These are phyloP conservation scores for Rhinella marina DNA, from an alignment of 2,797 vertebrate species.

Conservation along the genomic window DNA sequence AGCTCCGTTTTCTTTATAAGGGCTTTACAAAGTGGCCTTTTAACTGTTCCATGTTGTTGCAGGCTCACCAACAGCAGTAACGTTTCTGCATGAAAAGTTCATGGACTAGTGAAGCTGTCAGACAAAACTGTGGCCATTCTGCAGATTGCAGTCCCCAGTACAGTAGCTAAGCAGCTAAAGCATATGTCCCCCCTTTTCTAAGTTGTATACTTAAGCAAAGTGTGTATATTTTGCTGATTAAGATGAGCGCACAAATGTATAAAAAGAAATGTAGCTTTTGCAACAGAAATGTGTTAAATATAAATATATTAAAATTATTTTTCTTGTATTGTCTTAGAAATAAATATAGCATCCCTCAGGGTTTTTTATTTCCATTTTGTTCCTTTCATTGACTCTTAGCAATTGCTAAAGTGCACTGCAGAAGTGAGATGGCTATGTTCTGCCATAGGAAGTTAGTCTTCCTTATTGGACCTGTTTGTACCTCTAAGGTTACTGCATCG, in stretches of 20 bases:
- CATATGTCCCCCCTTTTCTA: conserved; percentile 17
- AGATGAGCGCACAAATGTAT: conserved; percentile 78
- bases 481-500: not conserved
- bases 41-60: conserved; percentile 46
- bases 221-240: conserved; percentile 78
- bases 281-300: conserved; percentile 68
- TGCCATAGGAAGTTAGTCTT: not conserved
- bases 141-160: conserved; percentile 28
- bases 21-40: conserved; percentile 57
- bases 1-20: conserved; percentile 41
- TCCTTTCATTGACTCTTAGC: conserved; percentile 57
- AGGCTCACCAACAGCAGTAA: not conserved
- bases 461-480: not conserved
- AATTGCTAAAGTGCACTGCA: conserved; percentile 33
- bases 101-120: conserved; percentile 22
- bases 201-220: conserved; percentile 73
- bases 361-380: conserved; percentile 67
- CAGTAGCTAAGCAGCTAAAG: conserved; percentile 36
- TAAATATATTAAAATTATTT: conserved; percentile 72
- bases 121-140: conserved; percentile 9
- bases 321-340: conserved; percentile 73
- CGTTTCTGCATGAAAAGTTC: conserved; percentile 6
- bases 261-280: conserved; percentile 73
- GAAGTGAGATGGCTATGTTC: not conserved
- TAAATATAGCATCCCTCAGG: conserved; percentile 78